Evolutionary conservation across 2,113 vertebrate genomes (phyloP).

Genomic region (Podocnemis expansa): DNA sequence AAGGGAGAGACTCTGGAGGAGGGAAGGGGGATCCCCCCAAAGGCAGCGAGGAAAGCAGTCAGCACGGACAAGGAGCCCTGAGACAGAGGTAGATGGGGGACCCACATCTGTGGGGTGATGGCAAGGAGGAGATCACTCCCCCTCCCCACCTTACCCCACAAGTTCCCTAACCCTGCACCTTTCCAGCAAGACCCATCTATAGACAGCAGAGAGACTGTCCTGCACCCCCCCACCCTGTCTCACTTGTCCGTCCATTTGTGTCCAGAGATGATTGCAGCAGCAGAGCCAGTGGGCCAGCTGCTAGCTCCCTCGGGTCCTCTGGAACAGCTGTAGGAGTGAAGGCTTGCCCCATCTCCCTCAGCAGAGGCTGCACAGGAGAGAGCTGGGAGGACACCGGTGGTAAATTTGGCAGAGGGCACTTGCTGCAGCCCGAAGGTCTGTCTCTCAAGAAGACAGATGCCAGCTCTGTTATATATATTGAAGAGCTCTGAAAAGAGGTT

Average conservation of each 20-base stretch:
- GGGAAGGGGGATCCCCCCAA: background rate
- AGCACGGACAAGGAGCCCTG: background rate
- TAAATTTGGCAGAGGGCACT: background rate
- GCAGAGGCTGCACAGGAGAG: background rate
- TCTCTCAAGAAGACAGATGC: background rate
- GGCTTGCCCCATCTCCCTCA: background rate
- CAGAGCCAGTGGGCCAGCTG: background rate
- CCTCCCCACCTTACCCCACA: background rate
- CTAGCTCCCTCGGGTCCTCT: background rate
- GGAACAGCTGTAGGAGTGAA: background rate
- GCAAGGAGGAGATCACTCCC: background rate
- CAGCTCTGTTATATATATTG: background rate
- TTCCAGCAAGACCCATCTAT: background rate
- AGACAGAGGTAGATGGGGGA: background rate
- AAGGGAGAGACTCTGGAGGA: background rate
- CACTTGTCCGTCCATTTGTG: no score
- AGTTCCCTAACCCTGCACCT: background rate
- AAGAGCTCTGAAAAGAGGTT: background rate
- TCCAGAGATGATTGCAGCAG: background rate
- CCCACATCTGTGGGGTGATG: background rate
- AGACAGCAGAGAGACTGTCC: background rate
- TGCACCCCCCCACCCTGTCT: background rate
- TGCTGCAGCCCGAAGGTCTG: background rate
- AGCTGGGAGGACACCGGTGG: rapidly evolving
- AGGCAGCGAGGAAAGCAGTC: background rate